Conservation (phyloP, 2,888 invertebrate species). For the Lochmaea crataegi region DNA sequence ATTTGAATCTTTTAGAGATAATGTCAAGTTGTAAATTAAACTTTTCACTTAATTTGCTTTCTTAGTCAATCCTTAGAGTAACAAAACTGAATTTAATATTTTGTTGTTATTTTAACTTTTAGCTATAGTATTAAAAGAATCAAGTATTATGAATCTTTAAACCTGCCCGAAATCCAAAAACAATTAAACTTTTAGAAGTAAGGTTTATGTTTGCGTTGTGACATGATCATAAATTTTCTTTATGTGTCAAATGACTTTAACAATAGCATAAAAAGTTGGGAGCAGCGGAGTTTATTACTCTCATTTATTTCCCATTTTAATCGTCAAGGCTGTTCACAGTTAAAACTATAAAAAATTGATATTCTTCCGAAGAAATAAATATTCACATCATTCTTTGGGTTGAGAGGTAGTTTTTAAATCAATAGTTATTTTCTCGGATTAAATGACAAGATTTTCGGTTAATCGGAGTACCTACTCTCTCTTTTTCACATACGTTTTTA, state of each 20-base stretch:
- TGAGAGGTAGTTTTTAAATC: neutral
- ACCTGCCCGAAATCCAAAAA: constrained; percentile 28
- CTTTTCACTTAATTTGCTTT: constrained; percentile 1
- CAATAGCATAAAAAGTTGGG: constrained; percentile 38
- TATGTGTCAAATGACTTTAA: constrained; percentile 41
- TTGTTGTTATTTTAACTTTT: constrained; percentile 22
- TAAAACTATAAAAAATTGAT: constrained; percentile 20
- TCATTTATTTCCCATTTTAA: constrained; percentile 21
- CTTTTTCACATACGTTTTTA: too few relatives aligned
- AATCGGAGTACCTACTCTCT: too few relatives aligned
- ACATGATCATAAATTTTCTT: constrained; percentile 37
- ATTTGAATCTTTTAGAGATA: constrained; percentile 8
- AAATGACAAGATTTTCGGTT: too few relatives aligned
- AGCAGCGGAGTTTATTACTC: constrained; percentile 18
- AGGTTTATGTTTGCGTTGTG: constrained; percentile 34
- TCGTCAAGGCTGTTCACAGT: neutral
- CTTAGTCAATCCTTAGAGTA: constrained; percentile 17
- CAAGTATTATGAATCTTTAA: constrained; percentile 25
- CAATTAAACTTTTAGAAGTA: constrained; percentile 31
- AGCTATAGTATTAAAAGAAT: constrained; percentile 18
- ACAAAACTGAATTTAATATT: constrained; percentile 11
- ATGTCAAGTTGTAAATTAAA: constrained; percentile 12
- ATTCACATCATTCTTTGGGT: neutral
- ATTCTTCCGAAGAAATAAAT: neutral
- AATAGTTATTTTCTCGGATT: too few relatives aligned